A percentile compares a stretch with the other conserved stretches of the same genome.
Conservation (phyloP, 2,797 vertebrate genomes). For the Oceanodroma leucorhoa region DNA sequence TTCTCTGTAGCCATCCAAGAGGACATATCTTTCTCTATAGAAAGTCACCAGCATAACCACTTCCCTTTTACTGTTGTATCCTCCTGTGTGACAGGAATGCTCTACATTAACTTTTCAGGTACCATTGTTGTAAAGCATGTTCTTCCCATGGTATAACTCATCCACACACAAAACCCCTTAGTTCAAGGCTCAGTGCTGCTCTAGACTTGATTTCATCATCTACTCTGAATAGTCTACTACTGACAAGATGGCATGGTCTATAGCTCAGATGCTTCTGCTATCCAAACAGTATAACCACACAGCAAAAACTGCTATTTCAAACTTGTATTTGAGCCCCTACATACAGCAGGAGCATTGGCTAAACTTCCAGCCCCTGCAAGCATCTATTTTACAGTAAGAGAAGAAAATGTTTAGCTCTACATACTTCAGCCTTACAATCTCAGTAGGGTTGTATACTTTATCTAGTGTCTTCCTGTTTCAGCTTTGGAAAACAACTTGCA, state of each 20-base stretch:
- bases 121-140: background rate
- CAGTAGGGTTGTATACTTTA: background rate
- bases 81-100: background rate
- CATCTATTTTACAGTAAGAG: background rate
- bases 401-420: background rate
- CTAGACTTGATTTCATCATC: background rate
- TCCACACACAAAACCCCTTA: background rate
- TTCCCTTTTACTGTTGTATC: background rate
- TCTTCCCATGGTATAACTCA: background rate
- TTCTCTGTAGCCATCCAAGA: background rate
- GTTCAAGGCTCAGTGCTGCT: background rate
- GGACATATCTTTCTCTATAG: background rate
- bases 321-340: background rate
- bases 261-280: background rate
- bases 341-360: background rate
- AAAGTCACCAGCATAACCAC: background rate
- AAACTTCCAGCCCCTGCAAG: background rate
- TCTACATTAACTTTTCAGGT: background rate
- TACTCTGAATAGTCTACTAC: background rate
- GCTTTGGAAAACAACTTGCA: background rate
- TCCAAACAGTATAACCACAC: background rate
- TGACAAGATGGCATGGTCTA: background rate
- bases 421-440: background rate
- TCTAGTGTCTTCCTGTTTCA: background rate
- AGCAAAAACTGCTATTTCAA: background rate